A percentile compares a stretch with the other conserved stretches of the same genome.
phyloP scores from a whole-genome alignment of 2,113 vertebrate species.

The Oryzias celebensis region DNA sequence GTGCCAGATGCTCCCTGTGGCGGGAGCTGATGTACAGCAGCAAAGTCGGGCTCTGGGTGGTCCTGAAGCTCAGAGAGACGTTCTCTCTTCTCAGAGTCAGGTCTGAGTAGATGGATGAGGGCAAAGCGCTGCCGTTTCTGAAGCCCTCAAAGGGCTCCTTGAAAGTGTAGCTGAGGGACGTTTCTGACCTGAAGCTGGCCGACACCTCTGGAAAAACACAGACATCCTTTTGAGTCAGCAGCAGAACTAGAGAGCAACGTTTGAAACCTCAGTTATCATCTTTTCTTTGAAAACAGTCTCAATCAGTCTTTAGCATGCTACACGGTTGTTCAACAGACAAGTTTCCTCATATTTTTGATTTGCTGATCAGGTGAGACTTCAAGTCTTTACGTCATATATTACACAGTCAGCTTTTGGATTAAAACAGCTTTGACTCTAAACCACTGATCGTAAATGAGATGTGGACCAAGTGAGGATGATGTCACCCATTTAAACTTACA shows the following conservation, averaged over 20 bases:
- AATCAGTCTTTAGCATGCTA: no score
- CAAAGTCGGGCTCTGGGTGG: constrained; percentile 81
- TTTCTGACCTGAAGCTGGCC: constrained; percentile 83
- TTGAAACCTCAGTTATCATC: neutral
- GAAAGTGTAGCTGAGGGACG: constrained; percentile 86
- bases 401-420: no score
- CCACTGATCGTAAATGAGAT: no score
- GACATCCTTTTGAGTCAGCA: neutral
- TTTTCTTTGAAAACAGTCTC: no score
- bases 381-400: no score
- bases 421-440: no score
- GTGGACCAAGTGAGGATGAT: no score
- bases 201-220: constrained; percentile 83
- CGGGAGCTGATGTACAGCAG: constrained; percentile 85
- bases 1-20: constrained; percentile 85
- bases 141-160: constrained; percentile 83
- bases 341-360: no score
- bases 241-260: neutral
- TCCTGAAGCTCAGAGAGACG: constrained; percentile 86
- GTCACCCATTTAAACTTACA: no score
- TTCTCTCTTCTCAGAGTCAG: constrained; percentile 80
- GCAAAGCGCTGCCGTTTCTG: constrained; percentile 83
- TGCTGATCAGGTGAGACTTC: no score
- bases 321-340: no score
- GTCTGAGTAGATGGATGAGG: constrained; percentile 86